Evolutionary conservation across 2,888 invertebrate species (phyloP), one percentile per base, ranked within the genome.

Genomic region (Mactromeris polynyma): DNA sequence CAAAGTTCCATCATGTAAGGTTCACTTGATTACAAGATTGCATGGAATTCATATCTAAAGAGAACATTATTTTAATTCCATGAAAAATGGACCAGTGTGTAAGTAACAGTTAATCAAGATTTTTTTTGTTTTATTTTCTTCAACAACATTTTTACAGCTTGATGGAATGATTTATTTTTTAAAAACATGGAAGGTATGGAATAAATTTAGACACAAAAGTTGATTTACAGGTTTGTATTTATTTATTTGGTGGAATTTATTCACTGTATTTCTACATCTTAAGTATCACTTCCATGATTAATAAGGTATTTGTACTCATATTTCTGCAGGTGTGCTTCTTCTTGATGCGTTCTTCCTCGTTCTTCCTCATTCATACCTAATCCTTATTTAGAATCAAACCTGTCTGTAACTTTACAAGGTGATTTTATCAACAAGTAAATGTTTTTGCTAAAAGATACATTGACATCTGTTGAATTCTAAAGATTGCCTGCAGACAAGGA

Each of bases 241-340:
- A 64, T 64, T 64, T 26, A 64, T 64, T 64, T 64, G 58, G 26
- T 64, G 26, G 58, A 64, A 64, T 64, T 2, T 9, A 64, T n/a
- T 1, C 11, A 26, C 26, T n/a, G 58, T 26, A 64, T 64, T 64
- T 64, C n/a, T 64, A 64, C 58, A 64, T 64, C n/a, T 64, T 64
- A 64, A 64, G 58, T 64, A 64, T 64, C 26, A n/a, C 11, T 26
- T 26, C 26, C 58, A 11, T 64, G 58, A 64, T 64, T 64, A 64
- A 64, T 64, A 26, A n/a, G 58, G 26, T 64, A 64, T 64, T 64
- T 64, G 58, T 64, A 26, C 58, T 64, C 58, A 64, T 64, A 64
- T 64, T 64, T 26, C 58, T 64, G 58, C 58, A 64, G 58, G 58
- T 64, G 58, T 21, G n/a, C 26, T 64, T n/a, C 58, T 26, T 26